Base-by-base conservation (phyloP, 2,888 invertebrate species). In the Zelleria hepariella region DNA sequence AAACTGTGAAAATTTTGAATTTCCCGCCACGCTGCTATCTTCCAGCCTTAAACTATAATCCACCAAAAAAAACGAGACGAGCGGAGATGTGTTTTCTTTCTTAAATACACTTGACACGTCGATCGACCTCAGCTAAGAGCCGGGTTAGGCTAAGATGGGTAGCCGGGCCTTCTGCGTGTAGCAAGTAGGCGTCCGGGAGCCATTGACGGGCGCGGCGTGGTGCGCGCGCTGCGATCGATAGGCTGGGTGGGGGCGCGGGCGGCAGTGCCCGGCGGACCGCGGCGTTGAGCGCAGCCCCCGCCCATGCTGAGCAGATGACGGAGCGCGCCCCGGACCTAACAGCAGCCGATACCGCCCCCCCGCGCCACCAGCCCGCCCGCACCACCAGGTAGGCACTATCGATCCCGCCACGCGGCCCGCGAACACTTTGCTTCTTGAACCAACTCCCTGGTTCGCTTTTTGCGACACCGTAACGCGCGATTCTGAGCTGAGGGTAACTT, bases 251-350 rank as follows among this genome's bases (percentile, higher is more conserved):
- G 15, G 32, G 32, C 67, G 71, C 71, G 67, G 75, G 80, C 55
- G 59, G 76, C 82, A 82, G 86, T 81, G 77, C 79, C 82, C 82
- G 79, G 80, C 77, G 77, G 75, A 81, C 78, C 78, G 79, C 80
- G 80, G 27, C n/a, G 27, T 15, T 10, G 32, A 32, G 55, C 62
- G 60, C 55, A 69, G 65, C 69, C 68, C 68, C 68, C 70, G 74
- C 81, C 77, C 85, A 86, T 85, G 82, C 78, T 78, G 81, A 80
- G 82, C 86, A 88, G 85, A 86, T 84, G 90, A 90, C 90, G 88
- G 85, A 85, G 83, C 86, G 87, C 85, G 80, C 77, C 85, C 79
- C 78, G 78, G 74, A 77, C 70, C 78, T 75, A 73, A 74, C 66
- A 69, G 70, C 74, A 68, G 71, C 68, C 71, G 68, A 79, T 80